phyloP scores from a whole-genome alignment of 2,888 invertebrate species.

The Anthoptus insignis region DNA sequence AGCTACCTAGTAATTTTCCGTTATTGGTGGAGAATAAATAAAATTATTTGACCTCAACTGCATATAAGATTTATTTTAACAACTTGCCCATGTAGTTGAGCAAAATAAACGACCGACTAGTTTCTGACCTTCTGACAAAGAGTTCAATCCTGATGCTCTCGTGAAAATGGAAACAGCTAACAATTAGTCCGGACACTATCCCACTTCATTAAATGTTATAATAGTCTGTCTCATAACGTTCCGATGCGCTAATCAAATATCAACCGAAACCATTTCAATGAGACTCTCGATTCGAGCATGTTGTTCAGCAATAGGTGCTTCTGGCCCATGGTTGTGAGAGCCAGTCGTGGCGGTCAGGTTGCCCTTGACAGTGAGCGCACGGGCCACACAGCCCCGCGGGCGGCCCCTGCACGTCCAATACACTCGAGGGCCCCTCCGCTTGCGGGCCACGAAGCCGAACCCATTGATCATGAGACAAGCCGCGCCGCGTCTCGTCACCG shows the following conservation, averaged over 20 bases:
- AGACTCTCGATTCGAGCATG: slow-evolving; percentile 76
- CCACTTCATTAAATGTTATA: no score
- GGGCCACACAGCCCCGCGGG: slow-evolving; percentile 66
- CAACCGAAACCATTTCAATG: slow-evolving; percentile 68
- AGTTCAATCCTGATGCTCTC: no score
- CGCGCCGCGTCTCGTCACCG: slow-evolving; percentile 79
- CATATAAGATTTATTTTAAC: no score
- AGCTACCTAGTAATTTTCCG: no score
- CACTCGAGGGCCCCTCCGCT: slow-evolving; percentile 73
- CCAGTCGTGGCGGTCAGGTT: slow-evolving; percentile 60
- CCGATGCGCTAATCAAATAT: not conserved
- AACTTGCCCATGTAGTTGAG: no score
- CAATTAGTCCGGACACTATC: no score
- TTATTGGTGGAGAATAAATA: no score
- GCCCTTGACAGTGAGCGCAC: slow-evolving; percentile 74
- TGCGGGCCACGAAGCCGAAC: slow-evolving; percentile 74
- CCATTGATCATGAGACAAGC: slow-evolving; percentile 75
- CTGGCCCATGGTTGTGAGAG: slow-evolving; percentile 67
- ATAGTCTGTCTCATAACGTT: no score
- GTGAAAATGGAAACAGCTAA: no score
- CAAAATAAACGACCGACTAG: no score
- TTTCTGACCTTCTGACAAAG: no score
- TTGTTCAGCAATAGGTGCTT: slow-evolving; percentile 56
- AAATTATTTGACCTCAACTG: no score
- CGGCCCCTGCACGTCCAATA: slow-evolving; percentile 80